Base-by-base conservation (phyloP, 2,797 vertebrate species). In the Sandelia bainsii region DNA sequence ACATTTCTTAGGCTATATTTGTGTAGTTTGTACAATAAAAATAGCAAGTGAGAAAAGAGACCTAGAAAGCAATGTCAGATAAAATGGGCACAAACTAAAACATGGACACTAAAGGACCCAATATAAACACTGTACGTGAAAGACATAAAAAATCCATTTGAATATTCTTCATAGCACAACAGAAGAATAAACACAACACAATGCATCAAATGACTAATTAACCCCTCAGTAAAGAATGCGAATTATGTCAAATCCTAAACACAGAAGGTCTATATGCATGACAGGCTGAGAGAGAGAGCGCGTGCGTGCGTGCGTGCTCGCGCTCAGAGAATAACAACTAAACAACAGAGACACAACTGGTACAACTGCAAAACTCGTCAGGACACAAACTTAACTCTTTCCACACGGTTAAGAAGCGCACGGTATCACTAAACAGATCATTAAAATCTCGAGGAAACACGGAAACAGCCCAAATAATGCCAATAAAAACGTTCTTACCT, bases 201-300 rank as follows among this genome's bases (percentile, higher is more conserved):
- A 25, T 25, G 25, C 25, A 25, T 25, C 25, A 25, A 25, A 6
- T 29, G 27, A 29, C 6, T 29, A 29, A 73, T 40, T 65, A n/a
- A 73, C 66, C 71, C 71, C 54, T 63, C 37, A 68, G 59, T 53
- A 58, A 19, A 54, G 54, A 63, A 23, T 42, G 29, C 20, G 17
- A 39, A 65, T 14, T 13, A 22, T 51, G 25, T 57, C 42, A 45
- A 52, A 75, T 5, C 4, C 23, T 53, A 4, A 14, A 40, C 39
- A 13, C 39, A 40, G 39, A 3, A 40, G 12, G 13, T 29, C 27
- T 29, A 14, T 5, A 40, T 14, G 12, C 3, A 3, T 39, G 37
- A 39, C 9, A 12, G 37, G 1, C 37, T 11, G 37, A 8, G 34
- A 39, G 9, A 11, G 9, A n/a, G n/a, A n/a, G n/a, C n/a, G n/a